Evolutionary conservation across 2,888 invertebrate species (phyloP), one percentile per base, ranked within the genome.

Genomic region (Sclerodermus sp.): DNA sequence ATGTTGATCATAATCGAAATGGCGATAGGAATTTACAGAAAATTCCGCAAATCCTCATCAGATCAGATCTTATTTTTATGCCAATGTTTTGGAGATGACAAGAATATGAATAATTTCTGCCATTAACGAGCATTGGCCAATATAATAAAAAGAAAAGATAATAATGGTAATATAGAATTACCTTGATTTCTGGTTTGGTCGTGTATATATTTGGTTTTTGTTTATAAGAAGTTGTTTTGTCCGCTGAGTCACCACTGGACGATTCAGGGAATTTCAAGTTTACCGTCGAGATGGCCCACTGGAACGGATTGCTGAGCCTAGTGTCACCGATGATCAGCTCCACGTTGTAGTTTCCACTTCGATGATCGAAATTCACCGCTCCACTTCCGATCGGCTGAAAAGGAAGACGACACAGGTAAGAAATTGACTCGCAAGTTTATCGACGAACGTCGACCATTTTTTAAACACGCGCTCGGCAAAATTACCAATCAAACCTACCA

Each of bases 241-340:
- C 76, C 6, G 53, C 51, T 5, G 62, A 38, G 38, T 73, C 64
- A 39, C 67, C 53, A 39, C 72, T 62, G 34, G 60, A 55, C 23
- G 71, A 57, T 36, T 77, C 72, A 4, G 74, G 76, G 73, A 94
- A 89, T 77, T 85, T 89, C 54, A 96, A 81, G 49, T 84, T 83
- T 4, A 95, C 82, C 47, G 89, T 87, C 36, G 90, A 94, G 44
- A 98, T 74, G 37, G 82, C 78, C 96, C 97, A 98, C 36, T 89
- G 84, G 69, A 97, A 84, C 12, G 97, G 92, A 79, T 93, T 95
- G 61, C 91, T 88, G 53, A 95, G 85, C 5, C 93, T 86, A 49
- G 92, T 87, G 82, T 98, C 99, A 3, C 98, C 99, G 46, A 98
- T 82, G 61, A 94, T 88, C 55, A 98, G 74, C 62, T 89, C 89